Evolutionary conservation across 2,888 invertebrate genomes (phyloP).

Genomic region (Molorchus minor): DNA sequence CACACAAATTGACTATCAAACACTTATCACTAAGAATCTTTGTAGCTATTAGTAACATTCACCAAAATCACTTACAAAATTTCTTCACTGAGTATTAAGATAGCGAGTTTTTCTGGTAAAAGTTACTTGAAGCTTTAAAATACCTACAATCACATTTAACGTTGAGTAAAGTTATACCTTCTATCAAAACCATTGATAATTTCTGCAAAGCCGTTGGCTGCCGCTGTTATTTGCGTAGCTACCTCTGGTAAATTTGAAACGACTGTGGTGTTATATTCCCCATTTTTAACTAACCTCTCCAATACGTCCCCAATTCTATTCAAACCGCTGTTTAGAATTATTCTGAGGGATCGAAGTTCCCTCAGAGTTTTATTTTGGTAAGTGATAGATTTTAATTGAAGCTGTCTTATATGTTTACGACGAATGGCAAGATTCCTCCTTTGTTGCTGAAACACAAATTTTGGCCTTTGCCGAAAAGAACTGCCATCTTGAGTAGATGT

Average conservation of each 20-base stretch:
- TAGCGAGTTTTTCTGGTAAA: background rate
- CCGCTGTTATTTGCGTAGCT: slow-evolving; percentile 13
- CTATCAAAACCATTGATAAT: slow-evolving; percentile 14
- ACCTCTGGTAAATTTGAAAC: slow-evolving; percentile 11
- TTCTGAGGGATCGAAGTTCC: slow-evolving; percentile 10
- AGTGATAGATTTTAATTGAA: background rate
- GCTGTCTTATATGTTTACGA: slow-evolving; percentile 2
- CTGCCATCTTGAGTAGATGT: background rate
- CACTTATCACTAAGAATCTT: slow-evolving; percentile 8
- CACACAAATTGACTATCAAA: slow-evolving; percentile 28
- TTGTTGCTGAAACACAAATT: background rate
- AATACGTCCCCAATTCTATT: slow-evolving; percentile 23
- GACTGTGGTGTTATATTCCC: slow-evolving; percentile 9
- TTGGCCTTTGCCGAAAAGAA: background rate
- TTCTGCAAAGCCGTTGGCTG: slow-evolving; percentile 15
- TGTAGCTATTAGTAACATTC: background rate
- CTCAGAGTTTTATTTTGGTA: slow-evolving; percentile 22
- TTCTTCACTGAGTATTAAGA: too few relatives aligned
- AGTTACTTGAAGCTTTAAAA: slow-evolving; percentile 1
- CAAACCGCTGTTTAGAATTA: slow-evolving; percentile 16
- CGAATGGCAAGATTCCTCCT: slow-evolving; percentile 5
- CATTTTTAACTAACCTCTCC: slow-evolving; percentile 19
- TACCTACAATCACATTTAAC: slow-evolving; percentile 20
- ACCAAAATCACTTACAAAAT: too few relatives aligned
- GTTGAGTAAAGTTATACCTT: slow-evolving; percentile 8